phyloP scores from a whole-genome alignment of 2,888 invertebrate genomes.

The Drosophila antonietae region DNA sequence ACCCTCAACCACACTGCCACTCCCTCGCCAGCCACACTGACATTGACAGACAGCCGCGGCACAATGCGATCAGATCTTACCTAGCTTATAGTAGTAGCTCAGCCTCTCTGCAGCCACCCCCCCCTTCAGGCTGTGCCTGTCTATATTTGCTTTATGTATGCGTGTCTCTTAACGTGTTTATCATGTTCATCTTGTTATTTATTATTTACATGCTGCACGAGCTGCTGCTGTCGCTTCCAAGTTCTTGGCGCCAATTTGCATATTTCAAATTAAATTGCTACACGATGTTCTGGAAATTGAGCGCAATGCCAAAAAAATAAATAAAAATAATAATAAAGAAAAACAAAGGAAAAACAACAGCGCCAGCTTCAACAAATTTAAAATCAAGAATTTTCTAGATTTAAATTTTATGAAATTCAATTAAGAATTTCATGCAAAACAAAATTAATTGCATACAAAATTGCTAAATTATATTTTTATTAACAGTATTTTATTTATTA shows the following conservation, averaged over 20 bases:
- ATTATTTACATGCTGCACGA: slow-evolving; percentile 42
- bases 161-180: slow-evolving; percentile 19
- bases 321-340: neutral
- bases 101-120: neutral
- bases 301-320: slow-evolving; percentile 2
- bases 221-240: slow-evolving; percentile 3
- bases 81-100: neutral
- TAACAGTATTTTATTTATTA: too few relatives aligned
- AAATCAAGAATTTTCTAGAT: neutral
- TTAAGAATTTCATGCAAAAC: neutral
- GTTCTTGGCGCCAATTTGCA: slow-evolving; percentile 48
- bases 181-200: slow-evolving; percentile 46
- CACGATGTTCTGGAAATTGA: slow-evolving; percentile 30
- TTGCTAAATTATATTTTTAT: too few relatives aligned
- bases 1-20: neutral
- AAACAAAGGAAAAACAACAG: neutral
- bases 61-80: slow-evolving; percentile 28
- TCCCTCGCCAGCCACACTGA: neutral
- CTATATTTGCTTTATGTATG: slow-evolving; percentile 4
- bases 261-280: slow-evolving; percentile 59
- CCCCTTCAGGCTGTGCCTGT: neutral
- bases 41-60: slow-evolving; percentile 11
- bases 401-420: neutral
- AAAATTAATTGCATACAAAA: neutral
- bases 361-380: slow-evolving; percentile 15